phyloP scores from a whole-genome alignment of 2,888 invertebrate species.

The Eupithecia inturbata region DNA sequence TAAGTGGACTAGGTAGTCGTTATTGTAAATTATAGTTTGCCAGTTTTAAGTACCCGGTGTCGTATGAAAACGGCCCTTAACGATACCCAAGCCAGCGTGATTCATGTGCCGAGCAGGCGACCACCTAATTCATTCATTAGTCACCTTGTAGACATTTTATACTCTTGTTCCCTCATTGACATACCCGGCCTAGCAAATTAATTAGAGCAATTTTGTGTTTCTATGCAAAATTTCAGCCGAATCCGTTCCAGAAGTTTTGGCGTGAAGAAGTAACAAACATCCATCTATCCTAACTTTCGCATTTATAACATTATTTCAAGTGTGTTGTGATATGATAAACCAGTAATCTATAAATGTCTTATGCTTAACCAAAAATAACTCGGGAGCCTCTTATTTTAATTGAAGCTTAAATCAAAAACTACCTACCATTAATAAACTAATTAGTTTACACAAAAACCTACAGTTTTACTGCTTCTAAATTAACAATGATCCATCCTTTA shows the following conservation, averaged over 20 bases:
- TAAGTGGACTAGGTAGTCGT: not conserved
- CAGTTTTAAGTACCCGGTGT: conserved; percentile 27
- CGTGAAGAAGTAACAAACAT: no score
- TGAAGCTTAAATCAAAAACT: conserved; percentile 6
- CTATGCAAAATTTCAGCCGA: no score
- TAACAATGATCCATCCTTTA: conserved; percentile 41
- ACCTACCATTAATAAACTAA: conserved; percentile 5
- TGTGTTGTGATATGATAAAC: not conserved
- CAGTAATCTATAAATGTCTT: not conserved
- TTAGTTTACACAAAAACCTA: conserved; percentile 10
- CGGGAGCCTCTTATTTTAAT: not conserved
- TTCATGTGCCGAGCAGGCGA: conserved; percentile 25
- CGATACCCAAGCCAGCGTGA: conserved; percentile 35
- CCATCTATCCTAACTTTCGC: not conserved
- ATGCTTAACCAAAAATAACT: not conserved
- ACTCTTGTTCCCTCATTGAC: conserved; percentile 88
- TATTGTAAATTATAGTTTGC: not conserved
- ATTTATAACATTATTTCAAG: not conserved
- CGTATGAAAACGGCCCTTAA: conserved; percentile 37
- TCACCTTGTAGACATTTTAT: conserved; percentile 43
- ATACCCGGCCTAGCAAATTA: conserved; percentile 55
- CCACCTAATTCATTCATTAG: conserved; percentile 40
- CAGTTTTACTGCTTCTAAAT: conserved; percentile 22
- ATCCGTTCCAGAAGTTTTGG: no score
- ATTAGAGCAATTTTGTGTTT: conserved; percentile 12